phyloP scores from a whole-genome alignment of 2,888 invertebrate genomes.

The Euzophera pinguis region DNA sequence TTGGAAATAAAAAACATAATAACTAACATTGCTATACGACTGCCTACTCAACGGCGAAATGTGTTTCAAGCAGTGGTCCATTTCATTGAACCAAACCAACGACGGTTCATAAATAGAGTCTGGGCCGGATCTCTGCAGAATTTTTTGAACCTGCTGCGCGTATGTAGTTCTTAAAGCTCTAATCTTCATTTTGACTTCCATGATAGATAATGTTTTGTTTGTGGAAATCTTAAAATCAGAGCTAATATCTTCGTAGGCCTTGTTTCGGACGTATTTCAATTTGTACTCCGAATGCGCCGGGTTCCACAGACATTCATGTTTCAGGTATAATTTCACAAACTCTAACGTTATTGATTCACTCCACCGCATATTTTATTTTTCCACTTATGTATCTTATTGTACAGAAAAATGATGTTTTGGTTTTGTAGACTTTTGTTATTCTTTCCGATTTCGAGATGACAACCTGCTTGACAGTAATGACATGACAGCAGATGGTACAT shows the following conservation, averaged over 20 bases:
- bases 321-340: constrained; percentile 72
- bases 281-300: constrained; percentile 60
- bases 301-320: constrained; percentile 74
- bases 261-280: constrained; percentile 51
- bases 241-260: constrained; percentile 53
- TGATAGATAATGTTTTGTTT: constrained; percentile 44
- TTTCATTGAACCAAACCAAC: constrained; percentile 64
- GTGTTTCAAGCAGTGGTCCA: constrained; percentile 63
- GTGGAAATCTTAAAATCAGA: constrained; percentile 50
- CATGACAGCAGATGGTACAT: no score
- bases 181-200: constrained; percentile 70
- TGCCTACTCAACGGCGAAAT: constrained; percentile 43
- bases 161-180: constrained; percentile 73
- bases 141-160: constrained; percentile 67
- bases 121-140: constrained; percentile 58
- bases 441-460: no score
- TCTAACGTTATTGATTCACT: constrained; percentile 64
- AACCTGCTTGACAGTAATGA: no score
- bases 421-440: no score
- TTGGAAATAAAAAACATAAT: constrained; percentile 16
- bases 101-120: constrained; percentile 58
- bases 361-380: constrained; percentile 57
- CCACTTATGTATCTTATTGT: background rate
- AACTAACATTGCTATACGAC: constrained; percentile 33
- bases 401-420: no score